Conservation (phyloP, 2,113 vertebrate genomes). For the Rallus limicola region DNA sequence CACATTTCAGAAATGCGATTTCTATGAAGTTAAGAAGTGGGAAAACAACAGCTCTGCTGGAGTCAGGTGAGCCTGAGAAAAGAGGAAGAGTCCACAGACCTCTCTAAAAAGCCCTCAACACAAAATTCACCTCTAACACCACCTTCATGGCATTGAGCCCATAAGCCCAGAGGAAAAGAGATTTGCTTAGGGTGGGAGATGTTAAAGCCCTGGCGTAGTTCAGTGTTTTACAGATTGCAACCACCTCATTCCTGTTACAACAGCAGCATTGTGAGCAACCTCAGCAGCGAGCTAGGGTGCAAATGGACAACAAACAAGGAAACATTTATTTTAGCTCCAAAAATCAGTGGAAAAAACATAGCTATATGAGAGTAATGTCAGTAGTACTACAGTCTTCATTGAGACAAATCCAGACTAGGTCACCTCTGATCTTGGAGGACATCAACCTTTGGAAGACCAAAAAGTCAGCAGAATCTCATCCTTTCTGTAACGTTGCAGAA, state of each 20-base stretch:
- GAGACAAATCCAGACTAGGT: neutral
- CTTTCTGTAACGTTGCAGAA: neutral
- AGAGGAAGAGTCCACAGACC: neutral
- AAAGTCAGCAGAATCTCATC: neutral
- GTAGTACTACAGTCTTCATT: neutral
- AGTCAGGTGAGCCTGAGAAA: neutral
- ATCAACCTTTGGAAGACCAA: neutral
- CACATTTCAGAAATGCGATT: neutral
- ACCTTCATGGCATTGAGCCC: neutral
- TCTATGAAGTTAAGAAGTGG: neutral
- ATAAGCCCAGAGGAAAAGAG: neutral
- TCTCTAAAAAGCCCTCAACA: neutral
- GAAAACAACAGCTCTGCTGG: neutral
- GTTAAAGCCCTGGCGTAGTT: neutral
- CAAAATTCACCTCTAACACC: neutral
- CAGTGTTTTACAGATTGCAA: neutral
- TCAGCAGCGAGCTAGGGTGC: neutral
- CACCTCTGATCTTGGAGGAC: neutral
- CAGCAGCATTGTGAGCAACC: neutral
- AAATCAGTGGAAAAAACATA: neutral
- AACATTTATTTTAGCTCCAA: neutral
- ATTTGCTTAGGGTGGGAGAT: neutral
- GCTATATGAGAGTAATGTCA: neutral
- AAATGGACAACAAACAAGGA: neutral
- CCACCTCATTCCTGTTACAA: neutral